Evolutionary conservation across 2,888 invertebrate genomes (phyloP).

Genomic region (Pristionchus entomophagus): DNA sequence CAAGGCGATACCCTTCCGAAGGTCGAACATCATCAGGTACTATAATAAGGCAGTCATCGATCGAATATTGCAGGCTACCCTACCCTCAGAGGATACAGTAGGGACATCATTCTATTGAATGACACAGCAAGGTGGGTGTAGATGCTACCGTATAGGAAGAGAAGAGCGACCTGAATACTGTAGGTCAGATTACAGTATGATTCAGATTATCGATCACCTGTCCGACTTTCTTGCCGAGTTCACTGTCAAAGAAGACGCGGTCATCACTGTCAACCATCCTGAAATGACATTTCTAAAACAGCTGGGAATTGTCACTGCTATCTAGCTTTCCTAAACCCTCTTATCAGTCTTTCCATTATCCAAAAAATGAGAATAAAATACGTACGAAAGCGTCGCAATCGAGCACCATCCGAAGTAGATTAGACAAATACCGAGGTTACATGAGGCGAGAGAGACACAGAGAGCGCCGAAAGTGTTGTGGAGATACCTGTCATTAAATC

Average conservation of each 20-base stretch:
- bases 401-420: constrained; percentile 38
- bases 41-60: not conserved
- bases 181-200: not conserved
- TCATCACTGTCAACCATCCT: constrained; percentile 2
- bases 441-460: constrained; percentile 26
- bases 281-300: not conserved
- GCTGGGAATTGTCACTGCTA: not conserved
- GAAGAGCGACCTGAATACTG: not conserved
- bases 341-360: too few species aligned
- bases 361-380: not conserved
- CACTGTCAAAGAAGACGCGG: constrained; percentile 22
- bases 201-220: not conserved
- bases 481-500: not conserved
- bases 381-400: not conserved
- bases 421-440: not conserved
- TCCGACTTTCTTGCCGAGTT: constrained; percentile 30
- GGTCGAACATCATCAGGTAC: constrained; percentile 29
- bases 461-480: constrained; percentile 27
- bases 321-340: too few species aligned
- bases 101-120: constrained; percentile 31
- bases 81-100: constrained; percentile 27
- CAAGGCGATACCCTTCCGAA: not conserved
- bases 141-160: constrained; percentile 40
- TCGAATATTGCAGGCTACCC: not conserved
- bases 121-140: constrained; percentile 39